Conservation (phyloP, 2,888 invertebrate genomes). For the Ecdyonurus torrentis region DNA sequence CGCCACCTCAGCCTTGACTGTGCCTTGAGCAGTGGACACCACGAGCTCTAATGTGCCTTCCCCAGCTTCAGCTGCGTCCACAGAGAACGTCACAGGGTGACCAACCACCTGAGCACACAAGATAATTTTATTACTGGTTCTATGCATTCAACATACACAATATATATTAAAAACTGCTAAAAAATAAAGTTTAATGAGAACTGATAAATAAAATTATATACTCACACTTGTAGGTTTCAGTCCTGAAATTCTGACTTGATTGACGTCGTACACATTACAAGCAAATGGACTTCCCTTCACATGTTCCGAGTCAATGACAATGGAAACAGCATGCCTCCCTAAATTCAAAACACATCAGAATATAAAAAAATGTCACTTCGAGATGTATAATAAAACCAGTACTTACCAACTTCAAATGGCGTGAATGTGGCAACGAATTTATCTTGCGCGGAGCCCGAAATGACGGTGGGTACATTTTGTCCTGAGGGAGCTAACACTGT, state of each 20-base stretch:
- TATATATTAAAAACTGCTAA: neutral
- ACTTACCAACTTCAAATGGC: slow-evolving; percentile 54
- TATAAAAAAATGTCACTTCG: neutral
- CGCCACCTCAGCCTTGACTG: slow-evolving; percentile 76
- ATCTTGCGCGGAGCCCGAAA: slow-evolving; percentile 27
- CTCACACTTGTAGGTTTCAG: slow-evolving; percentile 40
- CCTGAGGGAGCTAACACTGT: slow-evolving; percentile 73
- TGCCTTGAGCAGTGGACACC: slow-evolving; percentile 75
- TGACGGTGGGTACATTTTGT: slow-evolving; percentile 40
- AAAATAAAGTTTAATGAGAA: slow-evolving; percentile 1
- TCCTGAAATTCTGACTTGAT: slow-evolving; percentile 31
- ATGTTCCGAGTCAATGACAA: slow-evolving; percentile 66
- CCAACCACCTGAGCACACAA: slow-evolving; percentile 36
- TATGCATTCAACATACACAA: slow-evolving; percentile 41
- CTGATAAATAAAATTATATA: neutral
- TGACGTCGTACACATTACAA: slow-evolving; percentile 87
- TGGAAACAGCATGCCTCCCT: slow-evolving; percentile 69
- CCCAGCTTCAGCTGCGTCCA: slow-evolving; percentile 88
- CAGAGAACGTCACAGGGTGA: slow-evolving; percentile 78
- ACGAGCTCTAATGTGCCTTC: slow-evolving; percentile 85
- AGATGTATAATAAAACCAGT: neutral
- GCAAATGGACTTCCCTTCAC: slow-evolving; percentile 85
- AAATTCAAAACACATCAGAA: neutral
- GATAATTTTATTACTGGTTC: neutral
- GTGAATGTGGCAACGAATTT: slow-evolving; percentile 64